Percentiles rank a stretch among this genome's conserved stretches.
Evolutionary conservation across 2,113 vertebrate genomes (phyloP).

Genomic region (Sula dactylatra): DNA sequence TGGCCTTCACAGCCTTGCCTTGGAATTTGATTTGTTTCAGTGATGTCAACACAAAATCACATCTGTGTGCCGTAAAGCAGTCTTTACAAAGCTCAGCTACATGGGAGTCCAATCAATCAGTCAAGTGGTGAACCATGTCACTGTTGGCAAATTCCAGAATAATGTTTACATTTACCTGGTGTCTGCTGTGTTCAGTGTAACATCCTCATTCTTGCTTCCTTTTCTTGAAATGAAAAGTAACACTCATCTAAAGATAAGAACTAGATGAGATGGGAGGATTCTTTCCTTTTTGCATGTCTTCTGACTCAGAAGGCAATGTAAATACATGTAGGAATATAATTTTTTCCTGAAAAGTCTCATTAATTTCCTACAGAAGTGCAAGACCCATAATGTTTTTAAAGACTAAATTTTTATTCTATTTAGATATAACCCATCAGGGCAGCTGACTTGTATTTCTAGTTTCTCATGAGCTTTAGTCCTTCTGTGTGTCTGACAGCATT

Average conservation of each 20-base stretch:
- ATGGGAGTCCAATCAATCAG: not conserved
- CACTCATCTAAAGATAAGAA: not conserved
- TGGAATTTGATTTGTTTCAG: not conserved
- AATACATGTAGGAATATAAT: rapidly evolving
- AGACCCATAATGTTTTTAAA: not conserved
- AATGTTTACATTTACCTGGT: not conserved
- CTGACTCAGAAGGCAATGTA: not conserved
- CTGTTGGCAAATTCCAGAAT: not conserved
- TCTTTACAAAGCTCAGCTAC: not conserved
- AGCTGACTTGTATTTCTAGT: not conserved
- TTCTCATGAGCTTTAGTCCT: not conserved
- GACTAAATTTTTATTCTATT: not conserved
- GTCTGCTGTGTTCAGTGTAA: not conserved
- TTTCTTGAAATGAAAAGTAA: not conserved
- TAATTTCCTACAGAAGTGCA: not conserved
- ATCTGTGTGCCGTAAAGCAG: not conserved
- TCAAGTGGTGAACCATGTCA: not conserved
- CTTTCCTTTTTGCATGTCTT: not conserved
- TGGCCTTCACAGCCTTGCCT: not conserved
- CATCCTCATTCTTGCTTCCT: not conserved
- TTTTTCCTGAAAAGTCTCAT: not conserved
- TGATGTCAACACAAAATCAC: not conserved
- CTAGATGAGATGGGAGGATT: not conserved
- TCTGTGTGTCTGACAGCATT: not conserved
- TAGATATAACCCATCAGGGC: not conserved